Evolutionary conservation across 2,888 invertebrate species (phyloP), one percentile per base, ranked within the genome.

Genomic region (Cybosia mesomella): DNA sequence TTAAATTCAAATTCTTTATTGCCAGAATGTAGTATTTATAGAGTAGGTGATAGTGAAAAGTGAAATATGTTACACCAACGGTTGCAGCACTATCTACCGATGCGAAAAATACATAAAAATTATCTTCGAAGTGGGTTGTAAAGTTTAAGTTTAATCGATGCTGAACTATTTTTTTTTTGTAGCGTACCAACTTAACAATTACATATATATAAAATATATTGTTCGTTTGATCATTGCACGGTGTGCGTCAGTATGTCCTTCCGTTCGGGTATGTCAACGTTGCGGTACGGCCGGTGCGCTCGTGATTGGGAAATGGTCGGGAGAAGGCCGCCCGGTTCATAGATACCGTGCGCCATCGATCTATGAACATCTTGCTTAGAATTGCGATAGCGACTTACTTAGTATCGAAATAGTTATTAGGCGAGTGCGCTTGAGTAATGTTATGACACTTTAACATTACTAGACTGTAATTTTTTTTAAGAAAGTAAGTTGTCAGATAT

Each of bases 231-330:
- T n/a, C n/a, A 49, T 49, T n/a, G 49, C 49, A 49, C 9, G 34
- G 34, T 21, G 21, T 24, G 21, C 13, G 32, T 54, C 9, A 15
- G 80, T 79, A 76, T 75, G 87, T 85, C 86, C 85, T 87, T 87
- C 88, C 83, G 85, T 74, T 73, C n/a, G 68, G 65, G 77, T 74
- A 80, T 72, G 77, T 73, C 75, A 71, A 59, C 43, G 57, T 22
- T 18, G 70, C 72, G 57, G 66, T 36, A 71, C 82, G 77, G 76
- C 72, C 77, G 49, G 49, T 49, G n/a, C 71, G 75, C 76, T 59
- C 11, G 67, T 57, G 59, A 66, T 80, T 80, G 77, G 65, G 80
- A 77, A 80, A 80, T 66, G 63, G 22, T 67, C 77, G 71, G 70
- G 68, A 75, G 79, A 80, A 82, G 80, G 80, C 73, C 80, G 80